Base-by-base conservation (phyloP, 2,113 vertebrate species). In the Phalacrocorax pelagicus region DNA sequence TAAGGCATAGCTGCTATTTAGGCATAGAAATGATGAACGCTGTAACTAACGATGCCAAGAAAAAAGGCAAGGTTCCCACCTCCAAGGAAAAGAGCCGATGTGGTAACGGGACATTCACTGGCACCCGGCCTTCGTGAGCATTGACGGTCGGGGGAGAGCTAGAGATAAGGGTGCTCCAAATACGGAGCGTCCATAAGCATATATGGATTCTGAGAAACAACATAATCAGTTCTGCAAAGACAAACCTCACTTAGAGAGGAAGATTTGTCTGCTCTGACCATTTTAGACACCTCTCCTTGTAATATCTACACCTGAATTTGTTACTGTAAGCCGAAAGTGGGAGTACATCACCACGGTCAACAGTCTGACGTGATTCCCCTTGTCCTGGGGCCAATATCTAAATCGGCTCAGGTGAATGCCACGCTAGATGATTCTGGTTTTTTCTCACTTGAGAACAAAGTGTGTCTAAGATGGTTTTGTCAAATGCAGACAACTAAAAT, bases 281-380 rank as follows among this genome's bases (percentile, higher is more conserved):
- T 12, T 66, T 65, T 6, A 24, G 46, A 24, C 51, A 22, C 70
- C 27, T 47, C 1, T 15, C 1, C 17, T 34, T 70, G 46, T 42
- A 15, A 18, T 57, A 11, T 10, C 66, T 44, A 5, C 49, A 15
- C 12, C 36, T 13, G 38, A 51, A 46, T 38, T 36, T 32, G n/a
- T 42, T 44, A 15, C 51, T 38, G 46, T 12, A 11, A 61, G 66
- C 85, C 3, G 2, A 38, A 22, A 54, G 58, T 44, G 72, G 72
- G 72, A 46, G n/a, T 19, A 16, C 14, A 6, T n/a, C 38, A 12
- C 3, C 15, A 3, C 6, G 22, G 65, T 10, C 90, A 75, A 73
- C 0, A 0, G 62, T 36, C 65, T 55, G 87, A 20, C 0, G 0
- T 5, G 42, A 26, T 62, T 71, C 71, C 62, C 46, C 16, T n/a